phyloP scores from a whole-genome alignment of 2,113 vertebrate species.

The Sceloporus undulatus region DNA sequence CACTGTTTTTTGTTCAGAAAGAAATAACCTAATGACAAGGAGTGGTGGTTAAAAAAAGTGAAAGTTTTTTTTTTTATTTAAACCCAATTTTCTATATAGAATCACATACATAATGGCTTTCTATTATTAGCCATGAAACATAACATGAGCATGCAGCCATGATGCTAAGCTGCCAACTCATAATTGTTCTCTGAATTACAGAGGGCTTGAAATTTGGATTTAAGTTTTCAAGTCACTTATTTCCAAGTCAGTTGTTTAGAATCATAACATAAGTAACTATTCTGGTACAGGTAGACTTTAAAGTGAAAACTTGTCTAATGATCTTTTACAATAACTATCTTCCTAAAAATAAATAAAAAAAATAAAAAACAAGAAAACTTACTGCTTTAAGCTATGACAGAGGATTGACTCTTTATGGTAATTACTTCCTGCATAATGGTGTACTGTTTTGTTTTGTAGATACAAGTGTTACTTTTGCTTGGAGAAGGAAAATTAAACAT shows the following conservation, averaged over 20 bases:
- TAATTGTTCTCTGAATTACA: not conserved
- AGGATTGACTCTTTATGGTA: constrained; percentile 59
- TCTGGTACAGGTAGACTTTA: constrained; percentile 17
- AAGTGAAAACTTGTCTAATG: constrained; percentile 36
- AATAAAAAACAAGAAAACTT: constrained; percentile 36
- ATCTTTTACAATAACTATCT: constrained; percentile 45
- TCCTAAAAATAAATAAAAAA: constrained; percentile 37
- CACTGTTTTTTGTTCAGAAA: not conserved
- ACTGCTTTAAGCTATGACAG: constrained; percentile 57
- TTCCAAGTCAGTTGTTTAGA: constrained; percentile 10
- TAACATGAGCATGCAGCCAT: not conserved
- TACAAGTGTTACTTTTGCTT: constrained; percentile 14
- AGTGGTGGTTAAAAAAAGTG: not conserved
- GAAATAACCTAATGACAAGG: not conserved
- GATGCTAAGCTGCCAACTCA: not conserved
- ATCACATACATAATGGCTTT: too few species aligned
- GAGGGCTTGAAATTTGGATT: constrained; percentile 4
- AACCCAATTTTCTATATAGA: too few species aligned
- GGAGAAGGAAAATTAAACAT: constrained; percentile 46
- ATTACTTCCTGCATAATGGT: constrained; percentile 59
- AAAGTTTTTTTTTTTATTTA: not conserved
- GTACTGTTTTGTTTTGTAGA: constrained; percentile 54
- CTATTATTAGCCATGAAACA: too few species aligned
- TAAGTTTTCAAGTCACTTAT: not conserved
- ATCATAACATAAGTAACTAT: not conserved